A percentile compares a stretch with the other conserved stretches of the same genome.
Evolutionary conservation across 1,140 invertebrate species (phyloP).

Genomic region (Drosophila ogumai): DNA sequence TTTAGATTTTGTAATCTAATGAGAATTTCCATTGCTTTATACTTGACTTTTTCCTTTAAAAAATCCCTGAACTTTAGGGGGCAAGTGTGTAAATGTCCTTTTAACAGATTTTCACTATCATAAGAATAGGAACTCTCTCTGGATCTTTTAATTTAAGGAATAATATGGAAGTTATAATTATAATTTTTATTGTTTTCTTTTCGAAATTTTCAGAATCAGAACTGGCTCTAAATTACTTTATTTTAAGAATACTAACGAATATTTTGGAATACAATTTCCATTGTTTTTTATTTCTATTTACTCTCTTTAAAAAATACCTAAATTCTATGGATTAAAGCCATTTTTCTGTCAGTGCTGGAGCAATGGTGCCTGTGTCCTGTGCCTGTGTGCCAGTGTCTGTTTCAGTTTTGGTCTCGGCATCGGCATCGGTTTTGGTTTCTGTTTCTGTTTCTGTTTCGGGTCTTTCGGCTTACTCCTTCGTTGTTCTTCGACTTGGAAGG

Average conservation of each 20-base stretch:
- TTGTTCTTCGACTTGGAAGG: conserved; percentile 13
- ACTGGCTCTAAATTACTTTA: no score
- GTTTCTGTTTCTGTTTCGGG: conserved; percentile 45
- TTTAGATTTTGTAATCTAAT: neutral
- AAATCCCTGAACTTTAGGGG: neutral
- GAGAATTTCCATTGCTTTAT: neutral
- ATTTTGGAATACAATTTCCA: neutral
- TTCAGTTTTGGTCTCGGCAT: conserved; percentile 16
- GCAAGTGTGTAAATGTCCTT: no score
- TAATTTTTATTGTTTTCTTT: no score
- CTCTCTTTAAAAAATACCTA: neutral
- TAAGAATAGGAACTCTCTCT: no score
- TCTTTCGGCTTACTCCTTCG: conserved; percentile 47
- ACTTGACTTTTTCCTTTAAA: neutral
- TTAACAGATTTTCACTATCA: no score
- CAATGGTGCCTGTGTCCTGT: no score
- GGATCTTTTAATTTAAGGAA: no score
- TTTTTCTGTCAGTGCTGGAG: conserved; percentile 3
- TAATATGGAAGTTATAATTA: no score
- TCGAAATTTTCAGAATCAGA: neutral
- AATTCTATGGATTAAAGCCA: neutral
- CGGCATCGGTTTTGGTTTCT: conserved; percentile 22
- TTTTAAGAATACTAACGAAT: neutral
- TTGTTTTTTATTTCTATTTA: neutral
- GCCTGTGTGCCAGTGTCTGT: conserved; percentile 9